Evolutionary conservation across 2,797 vertebrate species (phyloP).

Genomic region (Oreochromis grahami): DNA sequence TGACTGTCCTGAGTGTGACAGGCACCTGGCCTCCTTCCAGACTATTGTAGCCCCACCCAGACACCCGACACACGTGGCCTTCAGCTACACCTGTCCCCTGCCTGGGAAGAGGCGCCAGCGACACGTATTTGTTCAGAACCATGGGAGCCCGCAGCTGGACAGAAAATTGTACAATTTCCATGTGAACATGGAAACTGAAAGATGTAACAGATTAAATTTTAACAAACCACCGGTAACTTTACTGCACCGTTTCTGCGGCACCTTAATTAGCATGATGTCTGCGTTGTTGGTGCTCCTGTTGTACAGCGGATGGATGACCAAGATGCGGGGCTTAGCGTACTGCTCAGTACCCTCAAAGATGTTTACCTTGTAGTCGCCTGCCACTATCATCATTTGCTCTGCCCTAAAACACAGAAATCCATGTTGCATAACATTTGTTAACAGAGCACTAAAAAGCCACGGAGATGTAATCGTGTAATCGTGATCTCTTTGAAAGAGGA

Average conservation of each 20-base stretch:
- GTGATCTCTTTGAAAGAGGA: neutral
- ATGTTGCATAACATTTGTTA: neutral
- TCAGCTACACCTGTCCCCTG: slow-evolving; percentile 66
- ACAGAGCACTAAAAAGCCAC: neutral
- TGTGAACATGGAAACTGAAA: neutral
- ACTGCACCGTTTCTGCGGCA: slow-evolving; percentile 22
- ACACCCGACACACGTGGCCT: slow-evolving; percentile 75
- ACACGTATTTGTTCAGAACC: slow-evolving; percentile 72
- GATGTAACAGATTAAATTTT: neutral
- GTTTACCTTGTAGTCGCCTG: slow-evolving; percentile 73
- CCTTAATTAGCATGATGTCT: slow-evolving; percentile 85
- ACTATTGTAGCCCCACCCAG: slow-evolving; percentile 78
- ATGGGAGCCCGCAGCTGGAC: slow-evolving; percentile 73
- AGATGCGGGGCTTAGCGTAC: slow-evolving; percentile 65
- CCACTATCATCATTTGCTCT: slow-evolving; percentile 77
- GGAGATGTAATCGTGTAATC: neutral
- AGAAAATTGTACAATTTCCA: neutral
- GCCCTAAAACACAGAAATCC: slow-evolving; percentile 45
- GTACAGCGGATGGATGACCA: slow-evolving; percentile 77
- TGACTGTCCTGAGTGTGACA: slow-evolving; percentile 66
- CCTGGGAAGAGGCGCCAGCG: slow-evolving; percentile 74
- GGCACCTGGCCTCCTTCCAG: slow-evolving; percentile 45
- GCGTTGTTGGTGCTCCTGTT: slow-evolving; percentile 75
- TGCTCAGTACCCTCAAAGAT: slow-evolving; percentile 78
- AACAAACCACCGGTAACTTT: neutral